Evolutionary conservation across 1,140 invertebrate species (phyloP), one percentile per base, ranked within the genome.

Genomic region (Camponotus vicinus): DNA sequence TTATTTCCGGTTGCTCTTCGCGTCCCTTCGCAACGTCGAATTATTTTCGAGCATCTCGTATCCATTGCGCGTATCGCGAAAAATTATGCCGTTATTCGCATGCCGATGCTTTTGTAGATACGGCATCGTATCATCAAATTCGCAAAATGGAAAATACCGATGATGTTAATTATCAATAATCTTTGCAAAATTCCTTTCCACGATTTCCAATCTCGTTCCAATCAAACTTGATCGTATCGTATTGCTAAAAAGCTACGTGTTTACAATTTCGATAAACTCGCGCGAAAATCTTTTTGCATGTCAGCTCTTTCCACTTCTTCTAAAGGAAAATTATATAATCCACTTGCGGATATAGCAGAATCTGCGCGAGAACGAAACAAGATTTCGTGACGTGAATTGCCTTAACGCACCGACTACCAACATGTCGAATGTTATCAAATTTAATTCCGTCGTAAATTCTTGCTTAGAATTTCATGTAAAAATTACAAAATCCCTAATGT

Each of bases 1-100:
- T 89, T 89, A 89, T 86, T 89, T 86, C 66, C 87, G 66, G 85
- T 86, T 75, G 87, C 59, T 85, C 32, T 49, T 73, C 55, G 52
- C 64, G 66, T 69, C 34, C 15, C 45, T 80, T 70, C 77, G 40
- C 73, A 77, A 77, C 45, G 79, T 75, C 45, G 45, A 45, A 57
- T 57, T 70, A 79, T 80, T 75, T 40, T 55, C 80, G 70, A 78
- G 7, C 73, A 32, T 49, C 61, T 49, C 61, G 42, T 55, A 11
- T 63, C 37, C 63, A 52, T 42, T n/a, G 55, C 55, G 27, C 18
- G 64, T 55, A 69, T 80, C 64, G 11, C 52, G 64, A 80, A 69
- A 80, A 52, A 69, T 80, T 69, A 45, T 34, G n/a, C 21, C 77
- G 77, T 69, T 80, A 80, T 70, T 57, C 21, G 45, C 42, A 11